Evolutionary conservation across 2,888 invertebrate genomes (phyloP).

Genomic region (Cephus rjabovi): DNA sequence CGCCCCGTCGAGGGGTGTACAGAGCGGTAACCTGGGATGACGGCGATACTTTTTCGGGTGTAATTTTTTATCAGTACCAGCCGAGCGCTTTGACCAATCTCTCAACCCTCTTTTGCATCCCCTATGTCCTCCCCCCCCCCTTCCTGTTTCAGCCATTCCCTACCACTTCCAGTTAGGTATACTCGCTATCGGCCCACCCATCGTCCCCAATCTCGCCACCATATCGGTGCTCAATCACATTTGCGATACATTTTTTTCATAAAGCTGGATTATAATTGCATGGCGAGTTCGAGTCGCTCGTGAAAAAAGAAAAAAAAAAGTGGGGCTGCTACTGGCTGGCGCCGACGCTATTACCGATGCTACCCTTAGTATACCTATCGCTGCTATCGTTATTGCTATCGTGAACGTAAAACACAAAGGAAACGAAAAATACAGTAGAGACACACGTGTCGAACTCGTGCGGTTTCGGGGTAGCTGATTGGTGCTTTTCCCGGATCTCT

Average conservation of each 20-base stretch:
- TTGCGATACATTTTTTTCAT: constrained; percentile 67
- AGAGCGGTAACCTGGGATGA: constrained; percentile 32
- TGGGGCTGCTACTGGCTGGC: constrained; percentile 26
- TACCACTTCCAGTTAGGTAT: neutral
- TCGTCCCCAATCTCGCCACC: constrained; percentile 56
- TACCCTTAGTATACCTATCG: neutral
- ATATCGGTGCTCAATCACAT: constrained; percentile 67
- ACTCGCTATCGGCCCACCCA: neutral
- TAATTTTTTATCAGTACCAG: constrained; percentile 60
- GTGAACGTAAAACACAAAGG: constrained; percentile 28
- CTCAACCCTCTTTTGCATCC: constrained; percentile 38
- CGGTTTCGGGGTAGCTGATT: constrained; percentile 65
- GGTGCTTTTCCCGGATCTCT: constrained; percentile 34
- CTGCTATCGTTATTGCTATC: constrained; percentile 4
- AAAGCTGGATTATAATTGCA: constrained; percentile 67
- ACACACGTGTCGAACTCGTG: constrained; percentile 53
- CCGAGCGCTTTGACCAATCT: constrained; percentile 57
- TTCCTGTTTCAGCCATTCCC: constrained; percentile 14
- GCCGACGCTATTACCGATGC: neutral
- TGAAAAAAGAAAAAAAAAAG: constrained; percentile 44
- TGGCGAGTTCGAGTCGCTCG: constrained; percentile 57
- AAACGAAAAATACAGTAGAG: neutral
- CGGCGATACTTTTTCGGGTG: constrained; percentile 56
- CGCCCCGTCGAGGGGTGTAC: constrained; percentile 26
- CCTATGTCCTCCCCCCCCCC: constrained; percentile 9